Percentiles rank a stretch among this genome's conserved stretches.
phyloP scores from a whole-genome alignment of 2,888 invertebrate species.

The Pyrrhia umbra region DNA sequence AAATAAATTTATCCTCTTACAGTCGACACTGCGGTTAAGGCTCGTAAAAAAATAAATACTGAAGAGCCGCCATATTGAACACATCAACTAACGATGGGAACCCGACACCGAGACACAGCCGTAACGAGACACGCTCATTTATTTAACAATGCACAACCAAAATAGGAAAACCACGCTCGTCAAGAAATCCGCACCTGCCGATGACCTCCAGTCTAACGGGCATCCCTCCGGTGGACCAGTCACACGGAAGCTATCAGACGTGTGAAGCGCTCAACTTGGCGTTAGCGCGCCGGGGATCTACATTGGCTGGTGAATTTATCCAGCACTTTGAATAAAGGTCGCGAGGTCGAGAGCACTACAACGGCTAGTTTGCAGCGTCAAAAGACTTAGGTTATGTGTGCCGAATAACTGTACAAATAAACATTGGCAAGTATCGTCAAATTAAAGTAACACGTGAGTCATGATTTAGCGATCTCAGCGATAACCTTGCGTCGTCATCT shows the following conservation, averaged over 20 bases:
- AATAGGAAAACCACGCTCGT: slow-evolving; percentile 85
- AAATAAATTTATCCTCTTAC: slow-evolving; percentile 49
- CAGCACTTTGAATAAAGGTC: slow-evolving; percentile 86
- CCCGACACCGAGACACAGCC: slow-evolving; percentile 62
- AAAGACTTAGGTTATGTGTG: slow-evolving; percentile 81
- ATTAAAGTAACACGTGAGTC: slow-evolving; percentile 78
- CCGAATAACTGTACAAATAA: slow-evolving; percentile 85
- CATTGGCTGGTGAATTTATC: slow-evolving; percentile 72
- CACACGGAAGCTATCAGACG: slow-evolving; percentile 39
- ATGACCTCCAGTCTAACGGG: slow-evolving; percentile 86
- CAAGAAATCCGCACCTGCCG: slow-evolving; percentile 88
- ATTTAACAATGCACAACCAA: slow-evolving; percentile 83
- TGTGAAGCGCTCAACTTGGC: slow-evolving; percentile 45
- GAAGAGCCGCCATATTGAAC: slow-evolving; percentile 48
- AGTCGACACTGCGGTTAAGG: slow-evolving; percentile 12
- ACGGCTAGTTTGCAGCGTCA: slow-evolving; percentile 82
- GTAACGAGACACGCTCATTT: slow-evolving; percentile 78
- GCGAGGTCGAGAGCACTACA: slow-evolving; percentile 83
- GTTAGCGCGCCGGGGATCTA: slow-evolving; percentile 63
- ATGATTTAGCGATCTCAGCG: slow-evolving; percentile 62
- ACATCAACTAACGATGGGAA: slow-evolving; percentile 68
- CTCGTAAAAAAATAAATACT: slow-evolving; percentile 31
- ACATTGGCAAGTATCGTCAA: slow-evolving; percentile 84
- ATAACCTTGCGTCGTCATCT: slow-evolving; percentile 57
- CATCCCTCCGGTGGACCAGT: slow-evolving; percentile 71